phyloP scores from a whole-genome alignment of 2,888 invertebrate species.

The Agonopterix arenella region DNA sequence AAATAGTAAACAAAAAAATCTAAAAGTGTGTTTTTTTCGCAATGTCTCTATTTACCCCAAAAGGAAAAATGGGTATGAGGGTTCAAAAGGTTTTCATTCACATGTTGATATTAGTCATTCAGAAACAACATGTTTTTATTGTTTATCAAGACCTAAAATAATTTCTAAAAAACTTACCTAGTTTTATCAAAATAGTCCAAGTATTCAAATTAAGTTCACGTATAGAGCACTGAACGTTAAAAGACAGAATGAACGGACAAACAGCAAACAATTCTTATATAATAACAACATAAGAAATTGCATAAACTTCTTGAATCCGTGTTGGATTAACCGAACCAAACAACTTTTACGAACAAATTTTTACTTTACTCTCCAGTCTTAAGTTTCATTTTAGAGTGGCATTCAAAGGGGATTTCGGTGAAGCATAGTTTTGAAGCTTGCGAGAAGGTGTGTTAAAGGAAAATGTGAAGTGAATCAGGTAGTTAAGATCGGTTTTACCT shows the following conservation, averaged over 20 bases:
- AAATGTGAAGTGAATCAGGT: slow-evolving; percentile 17
- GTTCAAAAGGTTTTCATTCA: no score
- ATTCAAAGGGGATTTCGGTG: slow-evolving; percentile 13
- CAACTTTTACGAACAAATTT: not conserved
- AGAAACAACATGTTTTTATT: no score
- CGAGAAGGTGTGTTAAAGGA: slow-evolving; percentile 10
- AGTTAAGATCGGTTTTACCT: slow-evolving; percentile 25
- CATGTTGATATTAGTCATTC: no score
- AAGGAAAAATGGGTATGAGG: no score
- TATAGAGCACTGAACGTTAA: slow-evolving; percentile 56
- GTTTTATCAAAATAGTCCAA: not conserved
- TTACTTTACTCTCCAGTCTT: no score
- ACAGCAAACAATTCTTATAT: slow-evolving; percentile 61
- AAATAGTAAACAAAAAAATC: no score
- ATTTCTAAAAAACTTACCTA: no score
- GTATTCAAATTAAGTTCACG: slow-evolving; percentile 24
- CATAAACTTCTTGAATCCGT: slow-evolving; percentile 61
- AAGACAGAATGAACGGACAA: slow-evolving; percentile 48
- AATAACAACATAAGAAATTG: slow-evolving; percentile 73
- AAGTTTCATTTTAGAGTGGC: not conserved
- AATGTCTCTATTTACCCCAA: no score
- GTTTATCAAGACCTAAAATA: no score
- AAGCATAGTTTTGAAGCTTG: slow-evolving; percentile 7
- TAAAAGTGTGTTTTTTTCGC: no score
- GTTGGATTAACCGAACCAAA: slow-evolving; percentile 29